Conservation (phyloP, 2,888 invertebrate species). For the Maniola hyperantus region DNA sequence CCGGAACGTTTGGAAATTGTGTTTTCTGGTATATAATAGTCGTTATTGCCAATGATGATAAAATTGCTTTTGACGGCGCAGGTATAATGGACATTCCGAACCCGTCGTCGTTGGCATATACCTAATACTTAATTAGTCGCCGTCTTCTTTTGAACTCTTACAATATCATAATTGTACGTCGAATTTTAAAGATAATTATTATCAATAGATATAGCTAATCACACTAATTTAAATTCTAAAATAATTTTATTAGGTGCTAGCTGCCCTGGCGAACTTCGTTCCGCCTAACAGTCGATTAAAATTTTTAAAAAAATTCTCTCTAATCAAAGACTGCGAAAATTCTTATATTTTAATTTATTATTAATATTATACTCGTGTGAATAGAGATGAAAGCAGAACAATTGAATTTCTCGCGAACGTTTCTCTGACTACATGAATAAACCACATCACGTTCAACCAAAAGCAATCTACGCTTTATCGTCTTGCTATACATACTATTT, state of each 20-base stretch:
- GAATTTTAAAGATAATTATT: too few species aligned
- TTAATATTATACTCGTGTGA: background rate
- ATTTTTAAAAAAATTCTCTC: too few species aligned
- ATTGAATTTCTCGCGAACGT: slow-evolving; percentile 26
- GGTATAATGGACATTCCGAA: background rate
- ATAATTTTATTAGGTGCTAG: too few species aligned
- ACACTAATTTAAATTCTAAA: too few species aligned
- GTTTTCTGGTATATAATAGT: background rate
- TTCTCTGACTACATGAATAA: slow-evolving; percentile 42
- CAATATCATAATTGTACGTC: too few species aligned
- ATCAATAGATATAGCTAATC: too few species aligned
- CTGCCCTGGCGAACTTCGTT: too few species aligned
- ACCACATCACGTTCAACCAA: slow-evolving; percentile 55
- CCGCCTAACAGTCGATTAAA: too few species aligned
- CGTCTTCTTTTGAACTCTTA: too few species aligned
- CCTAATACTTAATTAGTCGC: background rate
- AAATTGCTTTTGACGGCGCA: background rate
- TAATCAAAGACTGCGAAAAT: too few species aligned
- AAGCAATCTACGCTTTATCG: slow-evolving; percentile 61
- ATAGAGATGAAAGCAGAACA: slow-evolving; percentile 20
- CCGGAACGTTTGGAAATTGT: background rate
- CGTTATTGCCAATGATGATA: background rate
- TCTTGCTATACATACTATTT: slow-evolving; percentile 41
- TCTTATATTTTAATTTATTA: too few species aligned
- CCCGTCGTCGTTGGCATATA: background rate